Evolutionary conservation across 1,140 invertebrate species (phyloP), one percentile per base, ranked within the genome.

Genomic region (Maniola jurtina): DNA sequence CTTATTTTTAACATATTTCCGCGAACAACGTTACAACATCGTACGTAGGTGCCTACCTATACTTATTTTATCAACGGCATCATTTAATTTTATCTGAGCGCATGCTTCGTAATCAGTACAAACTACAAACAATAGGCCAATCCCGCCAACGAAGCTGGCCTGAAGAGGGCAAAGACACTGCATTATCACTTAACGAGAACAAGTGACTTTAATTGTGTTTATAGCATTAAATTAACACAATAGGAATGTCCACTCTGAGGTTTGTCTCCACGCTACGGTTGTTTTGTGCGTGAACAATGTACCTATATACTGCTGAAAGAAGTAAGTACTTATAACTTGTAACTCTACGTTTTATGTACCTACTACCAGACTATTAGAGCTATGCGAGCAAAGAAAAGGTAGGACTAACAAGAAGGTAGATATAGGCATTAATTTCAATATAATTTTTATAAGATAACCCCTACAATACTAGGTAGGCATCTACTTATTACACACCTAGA

Each of bases 141-240:
- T 61, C 67, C 61, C 66, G 66, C 59, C 58, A 63, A 69, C 64
- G 64, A 68, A 55, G 61, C 66, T 35, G 33, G 48, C 6, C 33
- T 50, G 60, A 54, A 16, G 78, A 77, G 85, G 82, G 82, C 83
- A 83, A 87, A 88, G 85, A 86, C 81, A 77, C 72, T 70, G 50
- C 68, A 85, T 88, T 84, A 89, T 86, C 83, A 79, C 76, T 68
- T 87, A 87, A 89, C 81, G 77, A 87, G 87, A 87, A 68, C 75
- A 87, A 87, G 81, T 87, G 81, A 87, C 75, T 88, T 88, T 89
- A 88, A 88, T 88, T 88, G 83, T 86, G 71, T 87, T 88, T 86
- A 82, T 85, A 77, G 77, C 74, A 78, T 82, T 83, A 83, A 81
- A 68, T 67, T 75, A 62, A 69, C 67, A 69, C 67, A 69, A 64